Conservation (phyloP, 2,113 vertebrate species). For the Microcebus griseorufus region DNA sequence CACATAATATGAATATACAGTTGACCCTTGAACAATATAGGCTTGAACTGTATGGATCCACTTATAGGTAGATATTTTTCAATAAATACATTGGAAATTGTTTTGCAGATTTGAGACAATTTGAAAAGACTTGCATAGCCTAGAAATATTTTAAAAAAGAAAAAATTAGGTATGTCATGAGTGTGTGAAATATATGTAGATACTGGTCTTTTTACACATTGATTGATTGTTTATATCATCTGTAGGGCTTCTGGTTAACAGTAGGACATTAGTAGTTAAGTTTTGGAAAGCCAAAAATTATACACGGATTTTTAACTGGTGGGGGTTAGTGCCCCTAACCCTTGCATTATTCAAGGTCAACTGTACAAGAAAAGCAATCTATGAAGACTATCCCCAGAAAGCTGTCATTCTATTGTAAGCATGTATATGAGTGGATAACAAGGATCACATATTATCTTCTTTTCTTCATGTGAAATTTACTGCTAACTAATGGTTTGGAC, state of each 20-base stretch:
- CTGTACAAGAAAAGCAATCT: not conserved
- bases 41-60: not conserved
- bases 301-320: not conserved
- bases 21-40: not conserved
- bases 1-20: not conserved
- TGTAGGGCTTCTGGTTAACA: not conserved
- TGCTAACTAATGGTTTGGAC: not conserved
- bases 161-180: not conserved
- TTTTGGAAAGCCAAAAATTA: not conserved
- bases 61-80: not conserved
- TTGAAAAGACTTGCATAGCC: not conserved
- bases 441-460: not conserved
- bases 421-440: not conserved
- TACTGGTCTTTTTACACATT: not conserved
- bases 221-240: not conserved
- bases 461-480: not conserved
- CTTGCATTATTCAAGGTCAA: not conserved
- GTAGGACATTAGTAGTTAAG: not conserved
- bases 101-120: not conserved
- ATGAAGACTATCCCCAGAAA: not conserved
- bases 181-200: not conserved
- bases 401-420: not conserved
- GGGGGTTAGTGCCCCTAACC: not conserved
- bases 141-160: not conserved
- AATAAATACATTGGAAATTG: not conserved